Base-by-base conservation (phyloP, 2,113 vertebrate species). In the Mesitornis unicolor region DNA sequence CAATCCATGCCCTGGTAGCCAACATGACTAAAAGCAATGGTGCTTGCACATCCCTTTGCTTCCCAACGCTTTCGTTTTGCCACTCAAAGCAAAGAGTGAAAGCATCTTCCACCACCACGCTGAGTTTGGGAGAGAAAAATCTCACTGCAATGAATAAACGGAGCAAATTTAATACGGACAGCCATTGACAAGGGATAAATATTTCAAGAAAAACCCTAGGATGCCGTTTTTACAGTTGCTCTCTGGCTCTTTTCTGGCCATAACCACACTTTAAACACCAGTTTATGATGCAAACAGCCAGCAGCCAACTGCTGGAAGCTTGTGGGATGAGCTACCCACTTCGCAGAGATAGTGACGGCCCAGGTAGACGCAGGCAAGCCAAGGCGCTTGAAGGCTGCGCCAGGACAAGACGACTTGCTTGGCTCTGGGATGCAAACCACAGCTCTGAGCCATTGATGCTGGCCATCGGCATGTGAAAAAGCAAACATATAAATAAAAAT, bases 281-380 rank as follows among this genome's bases (percentile, higher is more conserved):
- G 42, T 93, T 95, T 88, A 74, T 67, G 90, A 69, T 85, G 91
- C 89, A 91, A 83, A 90, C 53, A 85, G 89, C 31, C 89, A 82
- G 65, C 26, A 64, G 48, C 25, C 77, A 93, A 56, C 84, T 71
- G 83, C 93, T 89, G 89, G 94, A 56, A 87, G 75, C 71, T 28
- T n/a, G 84, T 73, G 93, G 88, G 54, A 73, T 3, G 3, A 78
- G 7, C 68, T 87, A 29, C 69, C 90, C 84, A 31, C 96, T 89
- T 26, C 0, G 81, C 67, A 68, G 74, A 75, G 91, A 21, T 14
- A 86, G 83, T 33, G 40, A 0, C 8, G 50, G 87, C 78, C 91
- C 81, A 65, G 94, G 91, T 70, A 88, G 91, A 50, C 24, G 4
- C 2, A 48, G 74, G 56, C 54, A 57, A 25, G 89, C 50, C 87